Evolutionary conservation across 92 coral and sea anemone species (phyloP).

Genomic region (Heliopora coerulea): DNA sequence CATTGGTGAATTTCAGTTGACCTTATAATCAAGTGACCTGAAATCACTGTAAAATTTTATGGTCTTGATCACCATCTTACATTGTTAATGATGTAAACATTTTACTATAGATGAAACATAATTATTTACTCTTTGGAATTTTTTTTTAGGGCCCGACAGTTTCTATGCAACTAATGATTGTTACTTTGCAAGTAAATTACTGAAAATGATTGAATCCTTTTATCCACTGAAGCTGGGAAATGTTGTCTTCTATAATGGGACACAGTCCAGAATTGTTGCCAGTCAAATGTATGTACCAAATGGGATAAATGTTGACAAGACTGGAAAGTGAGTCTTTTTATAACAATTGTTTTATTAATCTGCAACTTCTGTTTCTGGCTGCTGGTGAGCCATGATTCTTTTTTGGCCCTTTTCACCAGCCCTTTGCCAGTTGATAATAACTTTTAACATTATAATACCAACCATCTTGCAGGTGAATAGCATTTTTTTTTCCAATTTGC

Average conservation of each 20-base stretch:
- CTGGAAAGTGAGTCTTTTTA: slow-evolving; percentile 57
- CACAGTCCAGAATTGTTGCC: slow-evolving; percentile 57
- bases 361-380: not conserved
- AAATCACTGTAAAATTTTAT: too few species aligned
- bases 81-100: too few species aligned
- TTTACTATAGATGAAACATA: not conserved
- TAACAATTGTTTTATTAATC: not conserved
- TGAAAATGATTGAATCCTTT: slow-evolving; percentile 4
- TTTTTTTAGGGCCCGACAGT: slow-evolving; percentile 67
- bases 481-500: too few species aligned
- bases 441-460: too few species aligned
- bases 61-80: too few species aligned
- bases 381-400: not conserved
- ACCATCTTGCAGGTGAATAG: too few species aligned
- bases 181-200: slow-evolving; percentile 37
- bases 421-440: too few species aligned
- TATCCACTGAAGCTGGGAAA: slow-evolving; percentile 36
- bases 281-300: slow-evolving; percentile 60
- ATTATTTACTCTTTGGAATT: not conserved
- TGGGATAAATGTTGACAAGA: slow-evolving; percentile 73
- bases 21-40: too few species aligned
- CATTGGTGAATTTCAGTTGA: not conserved
- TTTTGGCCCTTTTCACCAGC: too few species aligned
- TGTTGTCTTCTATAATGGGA: slow-evolving; percentile 75
- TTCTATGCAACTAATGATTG: slow-evolving; percentile 90